Conservation (phyloP, 2,113 vertebrate genomes). For the Halcyon malimbica region DNA sequence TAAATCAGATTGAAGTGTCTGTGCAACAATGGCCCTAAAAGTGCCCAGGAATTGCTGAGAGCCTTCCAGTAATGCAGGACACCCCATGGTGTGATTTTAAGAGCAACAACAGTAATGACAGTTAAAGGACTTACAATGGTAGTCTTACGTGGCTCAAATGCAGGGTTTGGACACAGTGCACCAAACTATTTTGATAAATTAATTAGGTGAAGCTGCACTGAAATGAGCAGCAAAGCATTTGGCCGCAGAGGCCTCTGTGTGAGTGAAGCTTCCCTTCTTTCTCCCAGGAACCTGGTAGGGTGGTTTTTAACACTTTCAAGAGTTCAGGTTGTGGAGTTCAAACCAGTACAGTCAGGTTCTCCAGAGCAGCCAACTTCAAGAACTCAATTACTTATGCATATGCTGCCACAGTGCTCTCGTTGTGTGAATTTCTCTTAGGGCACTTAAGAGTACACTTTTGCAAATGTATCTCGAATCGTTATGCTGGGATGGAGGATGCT, state of each 20-base stretch:
- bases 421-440: constrained; percentile 13
- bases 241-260: background rate
- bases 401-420: background rate
- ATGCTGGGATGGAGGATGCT: constrained; percentile 7
- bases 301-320: background rate
- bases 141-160: background rate
- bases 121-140: background rate
- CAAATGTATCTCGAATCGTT: constrained; percentile 7
- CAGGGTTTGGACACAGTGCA: background rate
- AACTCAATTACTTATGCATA: background rate
- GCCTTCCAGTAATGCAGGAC: background rate
- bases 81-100: background rate
- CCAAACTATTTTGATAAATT: background rate
- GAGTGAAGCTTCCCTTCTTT: background rate
- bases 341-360: background rate
- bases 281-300: background rate
- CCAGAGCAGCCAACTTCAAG: background rate
- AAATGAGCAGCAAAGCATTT: background rate
- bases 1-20: background rate
- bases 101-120: background rate
- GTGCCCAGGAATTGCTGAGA: background rate
- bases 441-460: constrained; percentile 8
- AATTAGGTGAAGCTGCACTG: background rate
- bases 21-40: background rate
- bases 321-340: background rate